These are phyloP conservation scores for Mimachlamys varia DNA, from an alignment of 2,888 invertebrate species.

Conservation along the genomic window DNA sequence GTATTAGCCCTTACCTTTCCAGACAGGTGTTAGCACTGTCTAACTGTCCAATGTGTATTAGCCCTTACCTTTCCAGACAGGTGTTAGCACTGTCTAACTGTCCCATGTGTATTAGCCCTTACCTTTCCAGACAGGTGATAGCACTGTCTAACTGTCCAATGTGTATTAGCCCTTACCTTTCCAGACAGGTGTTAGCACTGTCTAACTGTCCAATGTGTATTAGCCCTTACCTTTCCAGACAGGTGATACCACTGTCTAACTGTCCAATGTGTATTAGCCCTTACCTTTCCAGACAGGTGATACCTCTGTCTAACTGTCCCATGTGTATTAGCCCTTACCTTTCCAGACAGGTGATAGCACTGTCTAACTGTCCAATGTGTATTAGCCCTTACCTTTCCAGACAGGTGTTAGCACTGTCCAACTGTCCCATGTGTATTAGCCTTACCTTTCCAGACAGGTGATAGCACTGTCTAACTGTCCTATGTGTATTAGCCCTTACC, in stretches of 20 bases:
- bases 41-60: constrained; percentile 57
- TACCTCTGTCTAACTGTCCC: constrained; percentile 55
- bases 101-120: constrained; percentile 56
- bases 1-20: no score
- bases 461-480: constrained; percentile 56
- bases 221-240: no score
- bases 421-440: constrained; percentile 57
- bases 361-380: constrained; percentile 55
- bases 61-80: no score
- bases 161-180: no score
- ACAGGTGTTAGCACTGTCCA: constrained; percentile 53
- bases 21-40: constrained; percentile 54
- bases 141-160: constrained; percentile 57
- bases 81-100: constrained; percentile 55
- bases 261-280: constrained; percentile 58
- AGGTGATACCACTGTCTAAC: constrained; percentile 53
- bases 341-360: no score
- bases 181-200: constrained; percentile 54
- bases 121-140: no score
- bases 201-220: constrained; percentile 56
- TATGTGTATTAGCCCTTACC: constrained; percentile 55
- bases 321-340: constrained; percentile 57
- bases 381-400: no score
- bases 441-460: no score
- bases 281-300: no score